A percentile compares a stretch with the other conserved stretches of the same genome.
These are phyloP conservation scores for Chrysolina americana DNA, from an alignment of 2,888 invertebrate species.

Conservation along the genomic window DNA sequence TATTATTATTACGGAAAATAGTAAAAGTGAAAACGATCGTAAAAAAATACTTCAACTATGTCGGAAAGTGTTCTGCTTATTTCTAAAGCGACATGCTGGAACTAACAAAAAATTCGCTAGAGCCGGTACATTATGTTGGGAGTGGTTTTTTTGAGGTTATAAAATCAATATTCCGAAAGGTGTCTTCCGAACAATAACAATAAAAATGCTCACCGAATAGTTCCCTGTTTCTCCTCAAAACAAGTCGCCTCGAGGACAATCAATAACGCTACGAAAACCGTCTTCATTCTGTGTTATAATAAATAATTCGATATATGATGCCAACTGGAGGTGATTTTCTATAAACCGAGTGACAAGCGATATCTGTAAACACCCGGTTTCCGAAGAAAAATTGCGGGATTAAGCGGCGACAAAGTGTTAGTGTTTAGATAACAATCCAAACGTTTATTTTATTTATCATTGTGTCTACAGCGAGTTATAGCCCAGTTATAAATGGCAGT, in stretches of 20 bases:
- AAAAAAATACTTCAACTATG: too few relatives aligned
- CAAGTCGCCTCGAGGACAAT: not conserved
- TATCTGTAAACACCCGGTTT: not conserved
- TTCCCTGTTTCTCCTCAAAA: not conserved
- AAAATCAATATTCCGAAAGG: not conserved
- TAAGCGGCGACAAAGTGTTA: not conserved
- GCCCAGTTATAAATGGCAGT: not conserved
- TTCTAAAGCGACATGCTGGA: too few relatives aligned
- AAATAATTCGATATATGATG: not conserved
- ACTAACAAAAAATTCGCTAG: too few relatives aligned
- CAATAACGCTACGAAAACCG: not conserved
- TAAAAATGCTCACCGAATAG: not conserved
- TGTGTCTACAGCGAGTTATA: not conserved
- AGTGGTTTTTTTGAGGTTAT: not conserved
- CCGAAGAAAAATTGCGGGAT: not conserved
- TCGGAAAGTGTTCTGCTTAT: too few relatives aligned
- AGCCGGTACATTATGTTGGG: too few relatives aligned
- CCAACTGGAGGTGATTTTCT: not conserved
- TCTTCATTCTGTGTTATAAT: not conserved
- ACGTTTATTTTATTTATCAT: slow-evolving; percentile 5
- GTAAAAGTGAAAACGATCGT: too few relatives aligned
- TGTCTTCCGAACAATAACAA: not conserved
- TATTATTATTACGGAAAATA: too few relatives aligned
- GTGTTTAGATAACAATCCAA: not conserved
- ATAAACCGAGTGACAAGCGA: not conserved